Base-by-base conservation (phyloP, 2,113 vertebrate species). In the Hylia prasina region DNA sequence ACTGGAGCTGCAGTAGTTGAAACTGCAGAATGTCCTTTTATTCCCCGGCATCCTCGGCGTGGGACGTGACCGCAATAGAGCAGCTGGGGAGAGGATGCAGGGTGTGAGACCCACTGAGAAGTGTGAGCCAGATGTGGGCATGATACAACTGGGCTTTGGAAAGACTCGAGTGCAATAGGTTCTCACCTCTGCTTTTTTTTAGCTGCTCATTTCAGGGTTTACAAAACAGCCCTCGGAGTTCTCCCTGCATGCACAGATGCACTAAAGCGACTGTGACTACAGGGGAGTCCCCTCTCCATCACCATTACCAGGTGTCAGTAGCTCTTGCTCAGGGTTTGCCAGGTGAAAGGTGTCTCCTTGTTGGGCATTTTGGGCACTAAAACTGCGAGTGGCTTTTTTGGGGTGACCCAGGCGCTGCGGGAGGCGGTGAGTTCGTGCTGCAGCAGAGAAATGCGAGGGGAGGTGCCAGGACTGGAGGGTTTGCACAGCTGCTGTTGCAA, bases 381-480 rank as follows among this genome's bases (percentile, higher is more conserved):
- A 80, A 40, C 15, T 4, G 2, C 0, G 0, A 31, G 54, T 63
- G 71, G 25, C 7, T 73, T 89, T 93, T 75, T 33, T 30, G 65
- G 82, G 42, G 42, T 73, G 89, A 33, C 60, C 76, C 44, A 0
- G 14, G 57, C 0, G 0, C 21, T 28, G 44, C 0, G 0, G 24
- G 57, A 78, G 76, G 80, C 2, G 0, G 2, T 30, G 81, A 48
- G 69, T 11, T 89, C 2, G 2, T 39, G 91, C 89, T 16, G 90
- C 92, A 83, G 94, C 88, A 37, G 30, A 76, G 47, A 87, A 95
- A 94, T 47, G 82, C 35, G 0, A 92, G 88, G 93, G 92, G 94
- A 94, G 92, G 90, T 86, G 92, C 95, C 72, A 88, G 87, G 82
- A 58, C 44, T 22, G 87, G 89, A 95, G 90, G 73, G 61, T 91